phyloP scores from a whole-genome alignment of 2,113 vertebrate species.

The Galbula dea region DNA sequence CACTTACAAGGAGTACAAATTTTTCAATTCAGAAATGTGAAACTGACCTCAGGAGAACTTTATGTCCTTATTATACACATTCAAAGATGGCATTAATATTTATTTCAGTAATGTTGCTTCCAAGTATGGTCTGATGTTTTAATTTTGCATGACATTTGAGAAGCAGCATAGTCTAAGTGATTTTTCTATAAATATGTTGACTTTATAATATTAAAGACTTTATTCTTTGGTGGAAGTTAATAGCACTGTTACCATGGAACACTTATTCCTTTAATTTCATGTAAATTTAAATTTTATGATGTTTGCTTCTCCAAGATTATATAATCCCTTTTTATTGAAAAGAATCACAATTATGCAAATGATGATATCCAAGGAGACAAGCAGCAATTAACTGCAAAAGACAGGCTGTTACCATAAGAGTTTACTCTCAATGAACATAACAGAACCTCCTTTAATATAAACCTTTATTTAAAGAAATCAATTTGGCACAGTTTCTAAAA shows the following conservation, averaged over 20 bases:
- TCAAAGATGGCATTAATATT: slow-evolving; percentile 51
- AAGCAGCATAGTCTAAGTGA: slow-evolving; percentile 44
- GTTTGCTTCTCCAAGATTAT: slow-evolving; percentile 76
- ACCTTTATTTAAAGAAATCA: slow-evolving; percentile 67
- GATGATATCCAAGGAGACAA: slow-evolving; percentile 74
- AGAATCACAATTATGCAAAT: slow-evolving; percentile 77
- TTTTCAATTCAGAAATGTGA: not conserved
- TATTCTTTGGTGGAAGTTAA: slow-evolving; percentile 69
- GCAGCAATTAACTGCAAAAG: slow-evolving; percentile 74
- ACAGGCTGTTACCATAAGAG: slow-evolving; percentile 66
- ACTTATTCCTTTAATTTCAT: slow-evolving; percentile 76
- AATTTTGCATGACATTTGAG: slow-evolving; percentile 71
- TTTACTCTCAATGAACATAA: slow-evolving; percentile 64
- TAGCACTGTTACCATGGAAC: slow-evolving; percentile 67
- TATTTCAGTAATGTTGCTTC: slow-evolving; percentile 51
- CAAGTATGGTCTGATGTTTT: slow-evolving; percentile 63
- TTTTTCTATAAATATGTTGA: slow-evolving; percentile 62
- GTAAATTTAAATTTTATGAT: slow-evolving; percentile 76
- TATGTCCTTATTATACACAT: slow-evolving; percentile 38
- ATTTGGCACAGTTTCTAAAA: slow-evolving; percentile 60
- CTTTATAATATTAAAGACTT: slow-evolving; percentile 67
- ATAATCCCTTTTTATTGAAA: slow-evolving; percentile 75
- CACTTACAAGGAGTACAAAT: not conserved
- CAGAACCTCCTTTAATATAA: slow-evolving; percentile 70
- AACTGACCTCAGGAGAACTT: slow-evolving; percentile 24